phyloP scores from a whole-genome alignment of 2,797 vertebrate species.

The Florisuga fusca region DNA sequence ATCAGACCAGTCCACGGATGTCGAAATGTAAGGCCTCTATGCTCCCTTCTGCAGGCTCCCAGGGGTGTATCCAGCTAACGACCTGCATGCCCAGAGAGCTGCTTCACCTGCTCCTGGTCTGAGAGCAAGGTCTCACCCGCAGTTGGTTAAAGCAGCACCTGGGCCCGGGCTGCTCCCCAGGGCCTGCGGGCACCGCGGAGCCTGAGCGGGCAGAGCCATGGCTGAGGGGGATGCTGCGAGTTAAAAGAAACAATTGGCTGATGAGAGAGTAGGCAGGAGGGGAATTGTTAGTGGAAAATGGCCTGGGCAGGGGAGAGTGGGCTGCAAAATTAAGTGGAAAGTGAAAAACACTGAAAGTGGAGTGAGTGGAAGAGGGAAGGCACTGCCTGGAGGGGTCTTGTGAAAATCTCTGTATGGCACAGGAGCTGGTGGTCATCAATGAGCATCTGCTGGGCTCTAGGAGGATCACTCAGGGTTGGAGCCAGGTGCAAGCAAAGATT shows the following conservation, averaged over 20 bases:
- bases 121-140: fast-evolving
- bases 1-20: not conserved
- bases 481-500: not conserved
- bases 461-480: not conserved
- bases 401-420: not conserved
- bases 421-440: not conserved
- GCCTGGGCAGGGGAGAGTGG: not conserved
- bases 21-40: not conserved
- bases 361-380: not conserved
- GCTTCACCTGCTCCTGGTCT: fast-evolving
- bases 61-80: fast-evolving
- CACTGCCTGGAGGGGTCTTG: not conserved
- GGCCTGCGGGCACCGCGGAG: fast-evolving
- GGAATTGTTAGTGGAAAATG: not conserved
- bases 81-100: not conserved
- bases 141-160: fast-evolving
- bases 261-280: not conserved
- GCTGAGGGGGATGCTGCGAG: fast-evolving
- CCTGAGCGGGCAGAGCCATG: fast-evolving
- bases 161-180: not conserved
- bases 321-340: not conserved
- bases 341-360: not conserved
- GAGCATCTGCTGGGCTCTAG: not conserved
- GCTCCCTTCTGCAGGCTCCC: fast-evolving
- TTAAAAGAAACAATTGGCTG: not conserved